Percentiles rank a stretch among this genome's conserved stretches.
Evolutionary conservation across 53 echinoderm and acorn worm genomes (phyloP).

Genomic region (Astropecten irregularis): DNA sequence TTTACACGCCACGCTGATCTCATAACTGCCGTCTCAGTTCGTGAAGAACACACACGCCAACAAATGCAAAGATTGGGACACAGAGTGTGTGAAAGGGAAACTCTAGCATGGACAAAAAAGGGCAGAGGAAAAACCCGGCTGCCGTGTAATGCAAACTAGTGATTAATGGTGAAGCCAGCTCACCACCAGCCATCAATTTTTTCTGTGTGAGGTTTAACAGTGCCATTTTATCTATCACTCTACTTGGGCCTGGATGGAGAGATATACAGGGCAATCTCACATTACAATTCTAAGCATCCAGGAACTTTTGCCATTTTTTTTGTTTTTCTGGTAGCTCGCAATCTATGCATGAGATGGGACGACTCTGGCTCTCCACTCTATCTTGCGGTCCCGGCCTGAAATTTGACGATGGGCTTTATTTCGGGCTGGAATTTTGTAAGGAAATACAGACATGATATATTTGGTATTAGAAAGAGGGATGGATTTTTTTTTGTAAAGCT

Average conservation of each 20-base stretch:
- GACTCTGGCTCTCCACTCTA: not conserved
- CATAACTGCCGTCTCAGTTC: too few species aligned
- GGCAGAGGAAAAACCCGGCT: not conserved
- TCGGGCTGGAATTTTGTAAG: not conserved
- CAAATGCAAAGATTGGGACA: too few species aligned
- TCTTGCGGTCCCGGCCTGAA: not conserved
- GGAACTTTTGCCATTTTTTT: not conserved
- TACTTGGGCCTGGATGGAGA: constrained; percentile 16
- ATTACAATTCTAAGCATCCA: too few species aligned
- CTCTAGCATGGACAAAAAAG: too few species aligned
- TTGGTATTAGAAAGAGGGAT: not conserved
- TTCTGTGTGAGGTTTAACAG: constrained; percentile 10
- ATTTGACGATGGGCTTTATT: constrained; percentile 1
- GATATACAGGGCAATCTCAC: constrained; percentile 2
- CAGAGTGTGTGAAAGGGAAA: too few species aligned
- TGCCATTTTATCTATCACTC: constrained; percentile 48
- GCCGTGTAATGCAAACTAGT: constrained; percentile 13
- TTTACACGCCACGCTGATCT: too few species aligned
- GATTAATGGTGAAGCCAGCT: constrained; percentile 47
- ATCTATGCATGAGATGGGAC: not conserved
- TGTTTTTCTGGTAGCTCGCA: not conserved
- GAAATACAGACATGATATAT: constrained; percentile 1
- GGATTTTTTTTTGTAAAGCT: not conserved
- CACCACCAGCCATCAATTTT: constrained; percentile 24
- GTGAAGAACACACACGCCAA: too few species aligned